A percentile compares a stretch with the other conserved stretches of the same genome.
Conservation (phyloP, 2,113 vertebrate species). For the Lethenteron reissneri region DNA sequence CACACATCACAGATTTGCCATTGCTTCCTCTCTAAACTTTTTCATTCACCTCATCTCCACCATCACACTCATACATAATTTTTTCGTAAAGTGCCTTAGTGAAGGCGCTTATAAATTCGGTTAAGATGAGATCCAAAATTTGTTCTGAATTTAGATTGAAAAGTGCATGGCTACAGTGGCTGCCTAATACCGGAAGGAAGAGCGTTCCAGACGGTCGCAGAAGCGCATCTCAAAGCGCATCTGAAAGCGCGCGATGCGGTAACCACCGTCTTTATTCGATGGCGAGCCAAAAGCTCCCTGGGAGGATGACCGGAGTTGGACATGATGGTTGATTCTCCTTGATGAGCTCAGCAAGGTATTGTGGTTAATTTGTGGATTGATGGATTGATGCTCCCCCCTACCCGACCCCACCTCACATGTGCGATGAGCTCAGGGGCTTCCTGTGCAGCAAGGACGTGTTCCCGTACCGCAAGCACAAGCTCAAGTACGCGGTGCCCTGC, state of each 20-base stretch:
- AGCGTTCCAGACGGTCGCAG: too few relatives aligned
- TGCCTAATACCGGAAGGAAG: too few relatives aligned
- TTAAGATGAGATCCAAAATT: too few relatives aligned
- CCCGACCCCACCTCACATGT: neutral
- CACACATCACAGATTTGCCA: too few relatives aligned
- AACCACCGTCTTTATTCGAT: neutral
- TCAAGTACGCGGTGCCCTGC: conserved; percentile 85
- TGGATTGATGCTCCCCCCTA: neutral
- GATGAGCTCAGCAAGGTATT: neutral
- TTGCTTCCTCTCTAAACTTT: too few relatives aligned
- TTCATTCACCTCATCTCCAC: too few relatives aligned
- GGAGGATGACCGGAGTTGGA: too few relatives aligned
- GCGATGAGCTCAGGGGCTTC: conserved; percentile 45
- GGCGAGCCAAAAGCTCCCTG: neutral
- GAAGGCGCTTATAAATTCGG: too few relatives aligned
- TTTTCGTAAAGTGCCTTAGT: too few relatives aligned
- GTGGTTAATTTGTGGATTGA: neutral
- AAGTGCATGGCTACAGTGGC: too few relatives aligned
- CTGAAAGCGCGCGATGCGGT: neutral
- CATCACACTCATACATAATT: too few relatives aligned
- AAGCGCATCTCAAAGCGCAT: neutral
- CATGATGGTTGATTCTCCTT: neutral
- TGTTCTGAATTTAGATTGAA: too few relatives aligned
- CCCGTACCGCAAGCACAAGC: conserved; percentile 73
- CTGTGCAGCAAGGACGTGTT: conserved; percentile 88